Conservation (phyloP, 2,888 invertebrate genomes). For the Zelleria hepariella region DNA sequence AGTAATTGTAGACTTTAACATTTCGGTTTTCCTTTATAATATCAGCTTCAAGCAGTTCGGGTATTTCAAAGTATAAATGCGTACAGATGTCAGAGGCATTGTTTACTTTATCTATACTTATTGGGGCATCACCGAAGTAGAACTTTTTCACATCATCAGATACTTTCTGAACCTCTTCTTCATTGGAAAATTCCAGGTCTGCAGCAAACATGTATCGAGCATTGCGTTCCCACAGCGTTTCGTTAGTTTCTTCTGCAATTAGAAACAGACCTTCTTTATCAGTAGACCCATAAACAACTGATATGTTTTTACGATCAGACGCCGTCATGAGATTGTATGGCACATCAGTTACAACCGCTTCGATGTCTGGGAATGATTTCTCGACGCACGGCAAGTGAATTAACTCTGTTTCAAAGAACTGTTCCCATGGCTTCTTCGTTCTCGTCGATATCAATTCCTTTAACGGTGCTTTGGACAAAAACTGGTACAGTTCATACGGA, state of each 20-base stretch:
- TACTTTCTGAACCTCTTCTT: slow-evolving; percentile 31
- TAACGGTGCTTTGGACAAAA: slow-evolving; percentile 36
- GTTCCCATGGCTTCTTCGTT: slow-evolving; percentile 36
- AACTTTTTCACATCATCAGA: slow-evolving; percentile 39
- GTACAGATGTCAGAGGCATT: slow-evolving; percentile 47
- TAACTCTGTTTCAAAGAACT: slow-evolving; percentile 50
- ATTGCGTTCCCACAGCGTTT: slow-evolving; percentile 31
- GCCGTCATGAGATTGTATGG: slow-evolving; percentile 46
- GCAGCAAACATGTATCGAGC: slow-evolving; percentile 48
- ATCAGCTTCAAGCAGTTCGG: slow-evolving; percentile 43
- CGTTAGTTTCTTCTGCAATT: slow-evolving; percentile 20
- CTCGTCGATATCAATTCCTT: slow-evolving; percentile 32
- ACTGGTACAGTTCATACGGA: slow-evolving; percentile 44
- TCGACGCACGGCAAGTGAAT: slow-evolving; percentile 54
- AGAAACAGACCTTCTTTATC: slow-evolving; percentile 49
- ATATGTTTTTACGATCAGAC: slow-evolving; percentile 23
- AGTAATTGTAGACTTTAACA: slow-evolving; percentile 43
- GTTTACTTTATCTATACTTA: slow-evolving; percentile 40
- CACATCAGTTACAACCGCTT: slow-evolving; percentile 43
- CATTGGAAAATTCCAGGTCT: slow-evolving; percentile 42
- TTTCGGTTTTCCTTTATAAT: slow-evolving; percentile 21
- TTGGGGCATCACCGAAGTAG: slow-evolving; percentile 58
- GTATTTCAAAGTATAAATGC: slow-evolving; percentile 55
- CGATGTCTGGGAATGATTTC: slow-evolving; percentile 36
- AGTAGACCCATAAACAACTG: slow-evolving; percentile 42